A percentile compares a stretch with the other conserved stretches of the same genome.
phyloP scores from a whole-genome alignment of 2,888 invertebrate species.

The Lysandra coridon region DNA sequence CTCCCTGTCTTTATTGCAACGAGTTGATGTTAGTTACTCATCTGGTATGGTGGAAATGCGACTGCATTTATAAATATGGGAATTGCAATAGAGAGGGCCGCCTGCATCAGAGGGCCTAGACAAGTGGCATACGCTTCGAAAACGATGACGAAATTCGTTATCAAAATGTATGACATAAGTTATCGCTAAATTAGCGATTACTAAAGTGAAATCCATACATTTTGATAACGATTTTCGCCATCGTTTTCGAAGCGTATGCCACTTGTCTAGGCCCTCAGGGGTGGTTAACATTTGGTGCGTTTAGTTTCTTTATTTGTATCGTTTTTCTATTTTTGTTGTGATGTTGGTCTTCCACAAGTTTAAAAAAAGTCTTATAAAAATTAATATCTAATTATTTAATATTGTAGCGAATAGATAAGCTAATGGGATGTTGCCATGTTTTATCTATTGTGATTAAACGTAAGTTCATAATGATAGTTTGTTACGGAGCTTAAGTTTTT shows the following conservation, averaged over 20 bases:
- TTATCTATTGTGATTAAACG: conserved; percentile 48
- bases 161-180: no score
- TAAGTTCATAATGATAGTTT: conserved; percentile 45
- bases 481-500: conserved; percentile 41
- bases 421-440: conserved; percentile 56
- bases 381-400: conserved; percentile 65
- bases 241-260: no score
- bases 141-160: no score
- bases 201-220: no score
- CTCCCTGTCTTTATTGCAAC: not conserved
- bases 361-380: conserved; percentile 55
- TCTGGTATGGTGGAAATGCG: conserved; percentile 2
- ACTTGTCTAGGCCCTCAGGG: not conserved
- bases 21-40: not conserved
- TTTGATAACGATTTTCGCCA: no score
- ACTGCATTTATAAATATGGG: conserved; percentile 24
- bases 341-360: conserved; percentile 78
- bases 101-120: not conserved
- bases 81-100: conserved; percentile 31
- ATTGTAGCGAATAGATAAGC: conserved; percentile 62
- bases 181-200: no score
- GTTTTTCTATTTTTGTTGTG: conserved; percentile 77
- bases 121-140: no score
- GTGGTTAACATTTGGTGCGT: conserved; percentile 56
- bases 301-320: conserved; percentile 57